phyloP scores from a whole-genome alignment of 2,113 vertebrate species.

The Daphoenositta chrysoptera region DNA sequence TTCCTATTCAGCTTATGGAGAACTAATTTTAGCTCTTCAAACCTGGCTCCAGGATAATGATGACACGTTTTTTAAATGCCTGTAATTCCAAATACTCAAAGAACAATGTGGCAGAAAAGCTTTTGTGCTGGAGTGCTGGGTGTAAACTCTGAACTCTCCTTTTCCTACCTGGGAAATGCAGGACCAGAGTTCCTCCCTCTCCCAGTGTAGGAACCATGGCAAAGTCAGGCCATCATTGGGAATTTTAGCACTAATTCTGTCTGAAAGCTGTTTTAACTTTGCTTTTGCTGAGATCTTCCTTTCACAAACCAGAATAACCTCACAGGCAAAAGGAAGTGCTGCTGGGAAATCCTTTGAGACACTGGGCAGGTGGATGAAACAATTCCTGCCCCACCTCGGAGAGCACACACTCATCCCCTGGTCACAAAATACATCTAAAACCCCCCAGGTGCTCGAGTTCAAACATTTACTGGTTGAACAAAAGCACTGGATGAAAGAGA shows the following conservation, averaged over 20 bases:
- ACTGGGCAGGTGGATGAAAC: background rate
- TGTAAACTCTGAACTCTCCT: background rate
- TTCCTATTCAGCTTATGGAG: conserved; percentile 32
- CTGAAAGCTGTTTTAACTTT: background rate
- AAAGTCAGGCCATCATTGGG: background rate
- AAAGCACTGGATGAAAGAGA: background rate
- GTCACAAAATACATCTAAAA: background rate
- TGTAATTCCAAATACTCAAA: background rate
- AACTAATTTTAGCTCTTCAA: conserved; percentile 24
- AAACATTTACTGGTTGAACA: background rate
- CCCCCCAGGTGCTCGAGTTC: background rate
- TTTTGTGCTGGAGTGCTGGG: background rate
- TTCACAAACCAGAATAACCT: background rate
- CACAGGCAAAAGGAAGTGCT: background rate
- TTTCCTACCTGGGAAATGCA: background rate
- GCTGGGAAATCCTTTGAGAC: background rate
- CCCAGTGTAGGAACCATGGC: background rate
- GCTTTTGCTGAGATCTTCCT: background rate
- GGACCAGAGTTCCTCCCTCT: background rate
- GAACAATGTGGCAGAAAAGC: background rate
- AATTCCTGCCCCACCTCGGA: background rate
- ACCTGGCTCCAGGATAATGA: background rate
- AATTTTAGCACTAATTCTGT: background rate
- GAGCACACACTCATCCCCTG: background rate
- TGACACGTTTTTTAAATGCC: background rate